A percentile compares a stretch with the other conserved stretches of the same genome.
phyloP scores from a whole-genome alignment of 2,797 vertebrate species.

The Sebastes oblongus region DNA sequence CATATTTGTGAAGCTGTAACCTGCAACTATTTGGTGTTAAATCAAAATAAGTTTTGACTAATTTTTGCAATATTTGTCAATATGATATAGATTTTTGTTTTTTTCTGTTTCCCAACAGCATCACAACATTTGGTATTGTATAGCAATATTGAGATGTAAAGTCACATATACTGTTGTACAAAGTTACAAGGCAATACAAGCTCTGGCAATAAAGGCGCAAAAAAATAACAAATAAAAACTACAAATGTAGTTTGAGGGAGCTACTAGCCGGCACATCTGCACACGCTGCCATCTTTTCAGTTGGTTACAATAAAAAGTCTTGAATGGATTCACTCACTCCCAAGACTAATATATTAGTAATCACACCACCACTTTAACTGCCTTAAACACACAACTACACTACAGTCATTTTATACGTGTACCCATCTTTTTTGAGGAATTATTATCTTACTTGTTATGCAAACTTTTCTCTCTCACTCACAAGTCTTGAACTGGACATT shows the following conservation, averaged over 20 bases:
- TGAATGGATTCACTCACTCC: neutral
- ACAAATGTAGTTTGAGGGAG: neutral
- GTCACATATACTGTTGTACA: neutral
- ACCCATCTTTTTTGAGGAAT: neutral
- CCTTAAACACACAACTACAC: neutral
- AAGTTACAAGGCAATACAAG: neutral
- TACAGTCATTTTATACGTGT: neutral
- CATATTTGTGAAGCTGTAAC: neutral
- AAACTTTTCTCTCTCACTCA: neutral
- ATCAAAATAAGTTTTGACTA: neutral
- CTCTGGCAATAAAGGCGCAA: too few relatives aligned
- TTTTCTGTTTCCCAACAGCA: neutral
- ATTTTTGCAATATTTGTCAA: neutral
- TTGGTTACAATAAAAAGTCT: neutral
- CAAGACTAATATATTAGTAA: neutral
- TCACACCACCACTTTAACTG: neutral
- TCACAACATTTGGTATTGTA: neutral
- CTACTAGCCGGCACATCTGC: neutral
- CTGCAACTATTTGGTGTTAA: neutral
- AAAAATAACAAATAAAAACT: neutral
- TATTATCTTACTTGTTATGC: too few relatives aligned
- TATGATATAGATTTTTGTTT: too few relatives aligned
- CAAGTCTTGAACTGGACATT: neutral
- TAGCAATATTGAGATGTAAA: neutral
- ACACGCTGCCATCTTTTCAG: neutral